Evolutionary conservation across 2,113 vertebrate species (phyloP).

Genomic region (Anarrhichthys ocellatus): DNA sequence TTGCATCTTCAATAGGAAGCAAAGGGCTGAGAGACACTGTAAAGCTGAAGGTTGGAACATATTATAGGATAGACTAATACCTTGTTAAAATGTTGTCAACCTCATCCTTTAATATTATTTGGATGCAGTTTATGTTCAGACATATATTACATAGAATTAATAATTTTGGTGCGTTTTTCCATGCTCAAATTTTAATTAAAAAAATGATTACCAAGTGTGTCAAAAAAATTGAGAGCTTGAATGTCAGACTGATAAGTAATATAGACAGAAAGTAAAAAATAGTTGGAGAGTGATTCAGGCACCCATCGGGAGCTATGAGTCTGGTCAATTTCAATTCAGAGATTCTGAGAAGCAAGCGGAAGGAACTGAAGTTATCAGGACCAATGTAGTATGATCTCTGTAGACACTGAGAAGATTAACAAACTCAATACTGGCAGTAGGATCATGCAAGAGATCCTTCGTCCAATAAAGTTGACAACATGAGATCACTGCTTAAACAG

Average conservation of each 20-base stretch:
- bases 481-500: neutral
- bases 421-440: slow-evolving; percentile 27
- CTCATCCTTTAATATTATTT: slow-evolving; percentile 1
- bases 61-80: neutral
- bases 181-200: slow-evolving; percentile 18
- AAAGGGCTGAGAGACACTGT: neutral
- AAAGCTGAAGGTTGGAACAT: neutral
- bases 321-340: slow-evolving; percentile 38
- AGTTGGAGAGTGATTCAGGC: slow-evolving; percentile 6
- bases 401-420: slow-evolving; percentile 10
- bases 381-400: slow-evolving; percentile 28
- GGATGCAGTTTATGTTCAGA: neutral
- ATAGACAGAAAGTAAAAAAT: slow-evolving; percentile 4
- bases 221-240: slow-evolving; percentile 34
- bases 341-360: slow-evolving; percentile 28
- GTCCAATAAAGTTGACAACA: slow-evolving; percentile 13
- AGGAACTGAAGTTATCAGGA: slow-evolving; percentile 27
- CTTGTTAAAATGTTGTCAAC: neutral
- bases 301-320: slow-evolving; percentile 12
- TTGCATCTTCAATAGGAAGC: neutral
- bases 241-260: slow-evolving; percentile 31
- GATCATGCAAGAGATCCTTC: slow-evolving; percentile 26
- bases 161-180: neutral
- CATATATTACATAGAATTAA: neutral
- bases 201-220: neutral